Conservation (phyloP, 2,888 invertebrate species). For the Sarcophaga variegata region DNA sequence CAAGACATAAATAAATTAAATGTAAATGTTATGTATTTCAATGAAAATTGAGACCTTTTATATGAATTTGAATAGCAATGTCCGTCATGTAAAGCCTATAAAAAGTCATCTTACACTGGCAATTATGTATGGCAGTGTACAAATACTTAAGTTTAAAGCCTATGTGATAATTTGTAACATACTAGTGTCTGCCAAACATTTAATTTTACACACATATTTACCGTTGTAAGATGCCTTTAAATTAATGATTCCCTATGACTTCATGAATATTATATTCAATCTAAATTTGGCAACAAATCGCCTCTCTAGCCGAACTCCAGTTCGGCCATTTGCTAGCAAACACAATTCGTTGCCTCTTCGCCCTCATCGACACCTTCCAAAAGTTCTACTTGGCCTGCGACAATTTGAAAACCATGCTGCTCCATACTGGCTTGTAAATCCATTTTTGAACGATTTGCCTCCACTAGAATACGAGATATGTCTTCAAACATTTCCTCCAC, state of each 20-base stretch:
- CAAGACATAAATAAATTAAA: too few relatives aligned
- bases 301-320: conserved; percentile 76
- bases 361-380: conserved; percentile 80
- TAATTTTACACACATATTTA: background rate
- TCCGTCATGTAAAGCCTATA: background rate
- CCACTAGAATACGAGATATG: conserved; percentile 91
- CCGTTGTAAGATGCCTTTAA: background rate
- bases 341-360: conserved; percentile 76
- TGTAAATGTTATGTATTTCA: background rate
- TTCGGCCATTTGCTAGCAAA: conserved; percentile 81
- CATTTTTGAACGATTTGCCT: conserved; percentile 90
- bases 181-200: too few relatives aligned
- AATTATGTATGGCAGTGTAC: too few relatives aligned
- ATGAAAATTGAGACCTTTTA: conserved; percentile 37
- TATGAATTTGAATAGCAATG: background rate
- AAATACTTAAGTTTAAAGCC: too few relatives aligned
- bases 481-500: conserved; percentile 95
- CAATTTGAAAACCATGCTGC: conserved; percentile 89
- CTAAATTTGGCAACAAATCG: conserved; percentile 12
- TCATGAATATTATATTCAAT: background rate
- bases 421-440: conserved; percentile 89
- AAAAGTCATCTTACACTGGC: background rate
- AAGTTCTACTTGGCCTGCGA: conserved; percentile 78
- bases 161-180: too few relatives aligned
- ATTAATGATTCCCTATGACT: background rate